Conservation (phyloP, 2,113 vertebrate genomes). For the Leptobrachium ailaonicum region DNA sequence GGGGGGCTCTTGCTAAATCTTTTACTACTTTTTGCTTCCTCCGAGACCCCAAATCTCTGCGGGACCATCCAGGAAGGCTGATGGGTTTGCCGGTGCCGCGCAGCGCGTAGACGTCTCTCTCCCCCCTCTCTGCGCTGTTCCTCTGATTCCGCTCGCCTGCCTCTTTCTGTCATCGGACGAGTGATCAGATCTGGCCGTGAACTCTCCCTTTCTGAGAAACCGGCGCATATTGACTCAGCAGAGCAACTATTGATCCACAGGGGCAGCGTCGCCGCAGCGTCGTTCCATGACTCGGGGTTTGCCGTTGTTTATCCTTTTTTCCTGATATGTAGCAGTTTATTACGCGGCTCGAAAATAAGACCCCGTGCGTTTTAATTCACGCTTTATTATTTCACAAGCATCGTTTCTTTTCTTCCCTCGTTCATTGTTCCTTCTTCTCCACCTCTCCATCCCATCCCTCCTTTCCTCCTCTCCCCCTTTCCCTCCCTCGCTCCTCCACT, state of each 20-base stretch:
- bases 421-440: constrained; percentile 56
- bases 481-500: constrained; percentile 1
- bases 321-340: no score
- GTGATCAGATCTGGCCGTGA: constrained; percentile 47
- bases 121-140: no score
- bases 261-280: no score
- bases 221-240: constrained; percentile 63
- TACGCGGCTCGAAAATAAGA: no score
- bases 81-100: no score
- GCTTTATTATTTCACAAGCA: background rate
- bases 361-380: no score
- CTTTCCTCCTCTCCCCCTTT: background rate
- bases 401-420: background rate
- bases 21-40: no score
- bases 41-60: no score
- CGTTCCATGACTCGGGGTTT: no score
- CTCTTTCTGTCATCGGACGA: constrained; percentile 52
- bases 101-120: no score
- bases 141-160: constrained; percentile 39
- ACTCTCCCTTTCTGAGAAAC: constrained; percentile 48
- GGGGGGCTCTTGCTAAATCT: no score
- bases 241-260: constrained; percentile 59
- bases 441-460: background rate
- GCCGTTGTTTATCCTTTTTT: background rate
- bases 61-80: no score